phyloP scores from a whole-genome alignment of 2,113 vertebrate species.

The Sciurus niger region DNA sequence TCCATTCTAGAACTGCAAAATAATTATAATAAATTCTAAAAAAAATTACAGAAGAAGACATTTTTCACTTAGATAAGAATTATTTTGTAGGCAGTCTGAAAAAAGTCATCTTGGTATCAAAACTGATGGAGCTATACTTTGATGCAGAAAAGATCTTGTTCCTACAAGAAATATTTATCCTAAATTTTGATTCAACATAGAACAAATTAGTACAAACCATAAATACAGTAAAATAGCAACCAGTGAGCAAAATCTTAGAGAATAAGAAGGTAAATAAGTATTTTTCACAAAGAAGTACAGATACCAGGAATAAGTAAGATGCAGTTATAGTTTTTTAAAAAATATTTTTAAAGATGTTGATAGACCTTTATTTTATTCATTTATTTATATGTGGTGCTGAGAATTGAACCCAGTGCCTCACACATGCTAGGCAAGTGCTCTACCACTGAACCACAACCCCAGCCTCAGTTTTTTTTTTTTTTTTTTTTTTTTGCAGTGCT shows the following conservation, averaged over 20 bases:
- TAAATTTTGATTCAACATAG: not conserved
- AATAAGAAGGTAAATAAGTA: not conserved
- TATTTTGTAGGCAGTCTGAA: not conserved
- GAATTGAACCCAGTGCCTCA: too few species aligned
- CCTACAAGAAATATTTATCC: slow-evolving; percentile 1
- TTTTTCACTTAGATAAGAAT: not conserved
- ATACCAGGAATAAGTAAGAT: not conserved
- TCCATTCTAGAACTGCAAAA: too few species aligned
- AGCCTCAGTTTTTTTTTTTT: too few species aligned
- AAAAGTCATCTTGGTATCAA: too few species aligned
- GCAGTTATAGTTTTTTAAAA: not conserved
- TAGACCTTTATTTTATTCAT: too few species aligned
- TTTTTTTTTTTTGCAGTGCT: too few species aligned
- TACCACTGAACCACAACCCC: too few species aligned
- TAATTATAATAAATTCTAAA: not conserved
- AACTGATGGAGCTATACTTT: slow-evolving; percentile 24
- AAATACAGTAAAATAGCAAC: slow-evolving; percentile 27
- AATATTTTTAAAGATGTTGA: too few species aligned
- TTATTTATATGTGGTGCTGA: too few species aligned
- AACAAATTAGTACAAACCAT: slow-evolving; percentile 22
- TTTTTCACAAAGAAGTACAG: not conserved
- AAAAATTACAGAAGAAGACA: not conserved
- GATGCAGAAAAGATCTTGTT: not conserved
- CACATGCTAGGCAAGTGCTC: too few species aligned
- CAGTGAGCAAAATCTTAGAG: slow-evolving; percentile 5